Percentiles rank a stretch among this genome's conserved stretches.
phyloP scores from a whole-genome alignment of 2,797 vertebrate genomes.

The Brotogeris chrysoptera region DNA sequence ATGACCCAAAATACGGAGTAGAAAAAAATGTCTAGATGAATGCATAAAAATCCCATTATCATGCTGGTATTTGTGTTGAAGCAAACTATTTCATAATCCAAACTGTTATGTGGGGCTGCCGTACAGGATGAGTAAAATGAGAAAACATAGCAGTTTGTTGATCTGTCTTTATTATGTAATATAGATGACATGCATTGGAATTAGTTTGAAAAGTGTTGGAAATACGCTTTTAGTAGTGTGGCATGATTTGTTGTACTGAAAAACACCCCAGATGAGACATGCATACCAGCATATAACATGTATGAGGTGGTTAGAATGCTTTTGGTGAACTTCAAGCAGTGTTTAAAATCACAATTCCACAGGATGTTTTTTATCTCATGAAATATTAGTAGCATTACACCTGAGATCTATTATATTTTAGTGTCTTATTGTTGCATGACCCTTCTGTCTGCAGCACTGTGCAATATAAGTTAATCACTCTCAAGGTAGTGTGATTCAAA shows the following conservation, averaged over 20 bases:
- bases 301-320: background rate
- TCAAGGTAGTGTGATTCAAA: background rate
- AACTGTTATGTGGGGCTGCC: background rate
- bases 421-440: background rate
- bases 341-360: background rate
- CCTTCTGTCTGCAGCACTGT: background rate
- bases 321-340: background rate
- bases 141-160: background rate
- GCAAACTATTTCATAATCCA: background rate
- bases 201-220: background rate
- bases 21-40: background rate
- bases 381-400: background rate
- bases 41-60: background rate
- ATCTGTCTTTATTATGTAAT: background rate
- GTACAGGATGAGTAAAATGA: background rate
- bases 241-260: background rate
- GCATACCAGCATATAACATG: background rate
- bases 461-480: background rate
- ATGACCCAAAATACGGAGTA: background rate
- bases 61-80: background rate
- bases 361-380: background rate
- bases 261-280: background rate
- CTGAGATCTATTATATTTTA: background rate
- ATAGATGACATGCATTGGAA: background rate
- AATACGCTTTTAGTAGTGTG: background rate